Conservation (phyloP, 2,113 vertebrate species). For the Anthoscopus minutus region DNA sequence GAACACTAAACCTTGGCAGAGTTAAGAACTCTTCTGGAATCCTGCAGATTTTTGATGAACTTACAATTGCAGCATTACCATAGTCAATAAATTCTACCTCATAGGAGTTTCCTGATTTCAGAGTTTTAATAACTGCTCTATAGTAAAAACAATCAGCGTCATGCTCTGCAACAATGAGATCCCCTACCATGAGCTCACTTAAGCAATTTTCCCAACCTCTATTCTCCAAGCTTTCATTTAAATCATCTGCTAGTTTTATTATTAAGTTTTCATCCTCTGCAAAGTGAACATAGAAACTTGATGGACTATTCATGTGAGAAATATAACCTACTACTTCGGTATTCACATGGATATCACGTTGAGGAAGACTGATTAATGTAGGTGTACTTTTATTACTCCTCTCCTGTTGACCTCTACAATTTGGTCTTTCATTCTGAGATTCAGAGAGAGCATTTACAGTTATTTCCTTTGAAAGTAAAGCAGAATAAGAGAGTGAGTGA, state of each 20-base stretch:
- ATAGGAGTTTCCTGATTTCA: slow-evolving; percentile 19
- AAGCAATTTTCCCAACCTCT: not conserved
- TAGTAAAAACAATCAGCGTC: slow-evolving; percentile 72
- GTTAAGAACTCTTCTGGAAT: slow-evolving; percentile 67
- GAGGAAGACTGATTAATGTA: slow-evolving; percentile 65
- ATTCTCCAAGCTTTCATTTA: slow-evolving; percentile 61
- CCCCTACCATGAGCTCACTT: slow-evolving; percentile 41
- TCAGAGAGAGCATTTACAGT: not conserved
- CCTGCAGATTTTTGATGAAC: slow-evolving; percentile 64
- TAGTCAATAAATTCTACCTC: slow-evolving; percentile 88
- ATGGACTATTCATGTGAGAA: slow-evolving; percentile 65
- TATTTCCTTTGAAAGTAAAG: not conserved
- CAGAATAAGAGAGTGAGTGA: not conserved
- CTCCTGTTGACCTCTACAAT: not conserved
- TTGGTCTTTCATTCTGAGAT: not conserved
- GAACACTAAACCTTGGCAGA: slow-evolving; percentile 73
- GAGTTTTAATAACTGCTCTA: slow-evolving; percentile 73
- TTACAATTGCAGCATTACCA: slow-evolving; percentile 73
- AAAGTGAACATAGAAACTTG: slow-evolving; percentile 80
- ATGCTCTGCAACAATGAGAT: slow-evolving; percentile 72
- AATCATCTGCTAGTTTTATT: slow-evolving; percentile 67
- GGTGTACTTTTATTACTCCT: not conserved
- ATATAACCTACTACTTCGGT: slow-evolving; percentile 64
- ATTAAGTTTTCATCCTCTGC: slow-evolving; percentile 73
- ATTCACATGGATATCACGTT: slow-evolving; percentile 58